Conservation (phyloP, 2,888 invertebrate genomes). For the Sicus ferrugineus region DNA sequence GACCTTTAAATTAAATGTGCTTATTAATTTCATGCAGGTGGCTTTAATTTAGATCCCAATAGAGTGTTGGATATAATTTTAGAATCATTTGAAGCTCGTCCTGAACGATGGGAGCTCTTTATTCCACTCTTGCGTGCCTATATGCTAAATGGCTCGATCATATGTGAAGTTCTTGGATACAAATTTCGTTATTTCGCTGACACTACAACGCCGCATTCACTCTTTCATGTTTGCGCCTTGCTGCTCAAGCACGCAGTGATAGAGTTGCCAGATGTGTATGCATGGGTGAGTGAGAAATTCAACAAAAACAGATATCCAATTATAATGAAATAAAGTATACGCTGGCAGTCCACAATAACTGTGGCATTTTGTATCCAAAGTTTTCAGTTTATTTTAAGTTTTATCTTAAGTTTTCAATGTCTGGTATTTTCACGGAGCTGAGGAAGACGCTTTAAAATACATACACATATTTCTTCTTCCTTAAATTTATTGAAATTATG, state of each 20-base stretch:
- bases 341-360: background rate
- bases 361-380: too few relatives aligned
- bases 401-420: too few relatives aligned
- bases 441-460: too few relatives aligned
- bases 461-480: slow-evolving; percentile 14
- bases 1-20: background rate
- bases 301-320: too few relatives aligned
- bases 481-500: background rate
- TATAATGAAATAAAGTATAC: background rate
- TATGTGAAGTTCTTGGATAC: slow-evolving; percentile 94
- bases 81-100: slow-evolving; percentile 93
- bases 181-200: slow-evolving; percentile 80
- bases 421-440: too few relatives aligned
- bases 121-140: slow-evolving; percentile 87
- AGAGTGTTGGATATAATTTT: slow-evolving; percentile 94
- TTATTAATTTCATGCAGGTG: slow-evolving; percentile 72
- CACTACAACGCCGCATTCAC: slow-evolving; percentile 75
- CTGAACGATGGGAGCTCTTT: slow-evolving; percentile 80
- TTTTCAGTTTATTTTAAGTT: too few relatives aligned
- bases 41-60: slow-evolving; percentile 99
- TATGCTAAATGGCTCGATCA: slow-evolving; percentile 85
- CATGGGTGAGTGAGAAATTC: slow-evolving; percentile 91
- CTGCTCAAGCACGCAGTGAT: slow-evolving; percentile 89
- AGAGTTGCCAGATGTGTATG: slow-evolving; percentile 85
- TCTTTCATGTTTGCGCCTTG: slow-evolving; percentile 89